These are phyloP conservation scores for Drosophila trichaetosa DNA, from an alignment of 2,888 invertebrate genomes.

Conservation along the genomic window DNA sequence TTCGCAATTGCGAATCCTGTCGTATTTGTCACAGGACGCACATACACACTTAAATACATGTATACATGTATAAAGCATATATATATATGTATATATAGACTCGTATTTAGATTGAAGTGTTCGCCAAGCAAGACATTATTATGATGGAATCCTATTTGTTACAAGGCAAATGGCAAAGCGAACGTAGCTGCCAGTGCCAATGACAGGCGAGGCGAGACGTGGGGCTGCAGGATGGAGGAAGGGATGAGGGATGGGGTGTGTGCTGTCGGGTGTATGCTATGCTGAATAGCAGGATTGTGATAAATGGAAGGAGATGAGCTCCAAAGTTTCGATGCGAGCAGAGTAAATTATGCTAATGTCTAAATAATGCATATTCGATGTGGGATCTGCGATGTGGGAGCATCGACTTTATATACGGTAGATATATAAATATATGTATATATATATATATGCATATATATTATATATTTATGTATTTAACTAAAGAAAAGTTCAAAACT, in stretches of 20 bases:
- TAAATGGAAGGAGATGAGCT: constrained; percentile 53
- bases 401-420: constrained; percentile 25
- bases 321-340: constrained; percentile 52
- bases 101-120: constrained; percentile 59
- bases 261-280: constrained; percentile 5
- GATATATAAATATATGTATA: constrained; percentile 11
- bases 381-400: constrained; percentile 51
- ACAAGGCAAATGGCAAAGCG: constrained; percentile 70
- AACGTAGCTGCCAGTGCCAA: constrained; percentile 67
- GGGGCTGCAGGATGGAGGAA: not conserved
- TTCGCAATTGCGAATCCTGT: constrained; percentile 80
- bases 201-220: constrained; percentile 51
- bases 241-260: not conserved
- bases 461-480: not conserved
- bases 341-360: constrained; percentile 84
- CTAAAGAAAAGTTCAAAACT: constrained; percentile 2
- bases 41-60: constrained; percentile 19
- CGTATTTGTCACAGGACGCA: constrained; percentile 77
- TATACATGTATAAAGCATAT: constrained; percentile 7
- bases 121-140: constrained; percentile 74
- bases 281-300: constrained; percentile 46
- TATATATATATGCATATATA: not conserved
- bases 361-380: constrained; percentile 83
- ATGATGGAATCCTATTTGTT: constrained; percentile 82
- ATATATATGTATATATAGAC: constrained; percentile 22